phyloP scores from a whole-genome alignment of 2,113 vertebrate species.

The Odontesthes bonariensis region DNA sequence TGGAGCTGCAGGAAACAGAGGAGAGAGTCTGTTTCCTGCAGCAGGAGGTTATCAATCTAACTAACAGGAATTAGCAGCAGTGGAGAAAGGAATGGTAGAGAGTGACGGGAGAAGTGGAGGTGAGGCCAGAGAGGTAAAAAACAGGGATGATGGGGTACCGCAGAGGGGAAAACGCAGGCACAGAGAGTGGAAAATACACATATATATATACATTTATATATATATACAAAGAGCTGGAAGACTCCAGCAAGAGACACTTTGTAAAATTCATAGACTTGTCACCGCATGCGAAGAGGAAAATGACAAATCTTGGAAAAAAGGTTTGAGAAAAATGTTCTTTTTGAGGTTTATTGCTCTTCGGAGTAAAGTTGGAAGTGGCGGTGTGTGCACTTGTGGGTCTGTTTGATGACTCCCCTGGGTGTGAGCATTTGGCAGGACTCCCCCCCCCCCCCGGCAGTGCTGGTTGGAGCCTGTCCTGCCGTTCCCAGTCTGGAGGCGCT shows the following conservation, averaged over 20 bases:
- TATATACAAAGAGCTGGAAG: background rate
- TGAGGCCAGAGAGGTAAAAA: constrained; percentile 25
- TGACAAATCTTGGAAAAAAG: constrained; percentile 4
- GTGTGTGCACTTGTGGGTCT: constrained; percentile 21
- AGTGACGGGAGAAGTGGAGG: constrained; percentile 7
- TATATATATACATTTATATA: background rate
- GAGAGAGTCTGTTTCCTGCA: constrained; percentile 58
- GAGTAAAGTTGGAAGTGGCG: constrained; percentile 11
- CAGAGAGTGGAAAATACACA: constrained; percentile 6
- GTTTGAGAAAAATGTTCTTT: background rate
- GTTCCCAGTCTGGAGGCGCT: constrained; percentile 24
- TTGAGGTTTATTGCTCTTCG: constrained; percentile 17
- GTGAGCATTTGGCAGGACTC: constrained; percentile 43
- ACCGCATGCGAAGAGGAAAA: constrained; percentile 2
- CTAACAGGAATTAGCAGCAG: constrained; percentile 30
- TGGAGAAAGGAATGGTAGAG: constrained; percentile 6
- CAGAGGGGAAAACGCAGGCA: background rate
- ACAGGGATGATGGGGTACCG: constrained; percentile 12
- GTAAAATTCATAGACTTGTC: background rate
- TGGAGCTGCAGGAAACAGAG: constrained; percentile 54
- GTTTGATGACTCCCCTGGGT: constrained; percentile 42
- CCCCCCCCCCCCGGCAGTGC: constrained; percentile 5
- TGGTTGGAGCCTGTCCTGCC: constrained; percentile 35
- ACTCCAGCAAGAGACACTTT: constrained; percentile 14
- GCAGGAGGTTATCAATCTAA: constrained; percentile 70